Evolutionary conservation across 2,797 vertebrate species (phyloP), one percentile per base, ranked within the genome.

Genomic region (Anabacerthia variegaticeps): DNA sequence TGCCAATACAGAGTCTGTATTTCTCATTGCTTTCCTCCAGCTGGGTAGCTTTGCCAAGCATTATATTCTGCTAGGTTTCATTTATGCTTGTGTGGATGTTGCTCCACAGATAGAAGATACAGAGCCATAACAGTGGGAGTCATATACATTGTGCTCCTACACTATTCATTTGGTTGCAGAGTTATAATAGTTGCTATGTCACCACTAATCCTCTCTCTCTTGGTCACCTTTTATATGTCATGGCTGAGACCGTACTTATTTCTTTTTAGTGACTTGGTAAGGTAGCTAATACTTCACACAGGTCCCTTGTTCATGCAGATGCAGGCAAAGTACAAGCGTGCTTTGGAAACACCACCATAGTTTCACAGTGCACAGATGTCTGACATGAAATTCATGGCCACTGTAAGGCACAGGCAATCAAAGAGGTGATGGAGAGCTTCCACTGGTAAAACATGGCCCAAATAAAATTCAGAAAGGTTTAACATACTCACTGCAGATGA

Each of bases 401-500:
- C 54, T 41, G 43, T 48, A 87, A 87, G 82, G 58, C 11, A 1
- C 5, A 4, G 74, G 66, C 75, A 89, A 82, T 76, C 78, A 89
- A 72, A 87, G 58, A 0, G 0, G 11, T 74, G 87, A 91, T 36
- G 73, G 51, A 94, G 48, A 89, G 54, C n/a, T 89, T 88, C 58
- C 72, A 76, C 44, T 4, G 24, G 62, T 52, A 84, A 92, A 95
- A 83, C 55, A 73, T 16, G 55, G 73, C 49, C 66, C 79, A 78
- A 84, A 91, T 91, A 84, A 92, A 89, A 91, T 34, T 81, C 75
- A 92, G 62, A 81, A 78, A 39, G 36, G 32, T 65, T 96, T 89
- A 95, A 77, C 67, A 75, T 61, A 81, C 61, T 79, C 78, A 39
- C 41, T 54, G 59, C 58, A 95, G 84, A 62, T 83, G 81, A 93